phyloP scores from a whole-genome alignment of 2,113 vertebrate species.

The Petromus typicus region DNA sequence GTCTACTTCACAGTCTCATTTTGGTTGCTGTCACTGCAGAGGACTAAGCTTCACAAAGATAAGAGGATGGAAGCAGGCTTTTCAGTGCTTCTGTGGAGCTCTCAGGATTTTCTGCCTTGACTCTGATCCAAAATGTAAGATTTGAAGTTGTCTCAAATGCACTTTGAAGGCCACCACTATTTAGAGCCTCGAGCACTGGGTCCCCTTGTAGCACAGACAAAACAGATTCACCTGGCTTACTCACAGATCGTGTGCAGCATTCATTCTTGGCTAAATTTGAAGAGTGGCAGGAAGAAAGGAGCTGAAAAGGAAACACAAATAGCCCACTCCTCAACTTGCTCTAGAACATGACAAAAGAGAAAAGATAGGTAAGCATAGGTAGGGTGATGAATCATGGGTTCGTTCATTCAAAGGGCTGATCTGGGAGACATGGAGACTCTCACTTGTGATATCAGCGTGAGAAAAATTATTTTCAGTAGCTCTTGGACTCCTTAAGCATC shows the following conservation, averaged over 20 bases:
- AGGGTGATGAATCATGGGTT: neutral
- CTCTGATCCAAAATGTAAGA: neutral
- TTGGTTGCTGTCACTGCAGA: neutral
- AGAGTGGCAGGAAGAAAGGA: neutral
- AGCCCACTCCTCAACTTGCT: neutral
- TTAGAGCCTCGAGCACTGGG: neutral
- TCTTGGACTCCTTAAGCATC: neutral
- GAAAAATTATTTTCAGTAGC: neutral
- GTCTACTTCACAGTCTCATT: neutral
- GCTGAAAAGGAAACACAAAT: neutral
- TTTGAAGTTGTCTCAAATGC: neutral
- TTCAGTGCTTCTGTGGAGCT: neutral
- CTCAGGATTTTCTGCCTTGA: neutral
- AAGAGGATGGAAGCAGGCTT: neutral
- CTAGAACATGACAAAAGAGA: neutral
- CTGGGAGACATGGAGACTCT: neutral
- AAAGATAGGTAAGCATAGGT: neutral
- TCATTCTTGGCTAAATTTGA: neutral
- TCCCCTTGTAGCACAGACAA: neutral
- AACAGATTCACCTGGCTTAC: neutral
- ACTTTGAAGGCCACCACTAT: neutral
- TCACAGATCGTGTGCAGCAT: neutral
- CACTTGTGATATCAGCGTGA: neutral
- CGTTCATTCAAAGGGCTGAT: neutral
- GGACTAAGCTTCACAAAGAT: neutral